Percentiles rank a stretch among this genome's conserved stretches.
Evolutionary conservation across 1,140 invertebrate genomes (phyloP).

Genomic region (Aradophagus sp.): DNA sequence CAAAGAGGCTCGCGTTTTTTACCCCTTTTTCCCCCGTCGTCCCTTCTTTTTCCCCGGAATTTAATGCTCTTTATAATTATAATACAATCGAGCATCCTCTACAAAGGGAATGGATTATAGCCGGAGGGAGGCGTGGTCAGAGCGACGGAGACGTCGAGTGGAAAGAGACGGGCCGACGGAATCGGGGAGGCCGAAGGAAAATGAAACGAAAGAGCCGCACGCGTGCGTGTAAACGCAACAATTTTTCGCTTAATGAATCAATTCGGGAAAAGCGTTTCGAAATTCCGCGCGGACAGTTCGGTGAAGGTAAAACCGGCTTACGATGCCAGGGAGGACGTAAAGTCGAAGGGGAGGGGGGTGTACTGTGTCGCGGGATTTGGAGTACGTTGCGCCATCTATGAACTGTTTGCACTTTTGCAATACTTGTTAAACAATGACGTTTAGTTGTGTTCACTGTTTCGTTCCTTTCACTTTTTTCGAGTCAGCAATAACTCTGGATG

Average conservation of each 20-base stretch:
- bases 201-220: conserved; percentile 31
- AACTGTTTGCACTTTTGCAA: too few species aligned
- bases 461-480: too few species aligned
- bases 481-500: too few species aligned
- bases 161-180: conserved; percentile 6
- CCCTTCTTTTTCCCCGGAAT: conserved; percentile 9
- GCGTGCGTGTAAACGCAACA: conserved; percentile 30
- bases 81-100: conserved; percentile 25
- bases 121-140: conserved; percentile 27
- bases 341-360: too few species aligned
- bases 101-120: conserved; percentile 34
- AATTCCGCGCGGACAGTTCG: conserved; percentile 46
- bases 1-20: too few species aligned
- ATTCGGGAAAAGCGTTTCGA: conserved; percentile 35
- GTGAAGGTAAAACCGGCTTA: too few species aligned
- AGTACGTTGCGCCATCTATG: too few species aligned
- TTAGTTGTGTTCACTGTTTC: too few species aligned
- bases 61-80: conserved; percentile 33
- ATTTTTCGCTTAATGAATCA: conserved; percentile 52
- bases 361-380: too few species aligned
- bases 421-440: too few species aligned
- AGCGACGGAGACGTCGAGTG: conserved; percentile 7
- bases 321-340: too few species aligned
- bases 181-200: conserved; percentile 13
- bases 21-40: too few species aligned